Base-by-base conservation (phyloP, 2,113 vertebrate genomes). In the Sinocyclocheilus maitianheensis region DNA sequence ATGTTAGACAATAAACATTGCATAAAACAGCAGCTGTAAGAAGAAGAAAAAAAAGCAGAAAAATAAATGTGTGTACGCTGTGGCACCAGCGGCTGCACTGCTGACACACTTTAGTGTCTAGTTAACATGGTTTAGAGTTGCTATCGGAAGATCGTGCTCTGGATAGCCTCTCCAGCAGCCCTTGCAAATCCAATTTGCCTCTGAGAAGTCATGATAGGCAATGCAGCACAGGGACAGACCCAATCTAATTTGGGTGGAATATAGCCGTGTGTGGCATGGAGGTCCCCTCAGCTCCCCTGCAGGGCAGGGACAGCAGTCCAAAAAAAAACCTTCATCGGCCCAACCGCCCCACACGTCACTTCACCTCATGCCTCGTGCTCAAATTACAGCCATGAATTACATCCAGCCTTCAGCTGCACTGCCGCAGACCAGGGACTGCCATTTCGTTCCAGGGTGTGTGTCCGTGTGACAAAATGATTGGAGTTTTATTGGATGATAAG, bases 211-310 rank as follows among this genome's bases (percentile, higher is more conserved):
- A 95, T 96, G 97, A 97, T 96, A 97, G 96, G 97, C 97, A 93
- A 93, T 92, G 96, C 97, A 97, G 96, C 94, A 94, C 94, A 90
- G 95, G 95, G 95, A 95, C 95, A 89, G 93, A 94, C 95, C 94
- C 96, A 97, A 99, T 98, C 95, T 96, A 97, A 98, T 98, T 97
- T 96, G 96, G 94, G 95, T 95, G 96, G 96, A 97, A 97, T 97
- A 98, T 93, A 95, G 96, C 96, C 95, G 95, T 96, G 97, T 95
- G 95, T 94, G 96, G 96, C 94, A 94, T 55, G 84, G n/a, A 72
- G 58, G 79, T 77, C 51, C 85, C 48, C 80, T 53, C 26, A 75
- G 76, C 84, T 77, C 67, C 88, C 76, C 88, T 78, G 85, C 69
- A 46, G 83, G 87, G 76, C 67, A 40, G 34, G 22, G 3, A 84